Percentiles rank a stretch among this genome's conserved stretches.
Conservation (phyloP, 1,140 invertebrate species). For the Fopius arisanus region DNA sequence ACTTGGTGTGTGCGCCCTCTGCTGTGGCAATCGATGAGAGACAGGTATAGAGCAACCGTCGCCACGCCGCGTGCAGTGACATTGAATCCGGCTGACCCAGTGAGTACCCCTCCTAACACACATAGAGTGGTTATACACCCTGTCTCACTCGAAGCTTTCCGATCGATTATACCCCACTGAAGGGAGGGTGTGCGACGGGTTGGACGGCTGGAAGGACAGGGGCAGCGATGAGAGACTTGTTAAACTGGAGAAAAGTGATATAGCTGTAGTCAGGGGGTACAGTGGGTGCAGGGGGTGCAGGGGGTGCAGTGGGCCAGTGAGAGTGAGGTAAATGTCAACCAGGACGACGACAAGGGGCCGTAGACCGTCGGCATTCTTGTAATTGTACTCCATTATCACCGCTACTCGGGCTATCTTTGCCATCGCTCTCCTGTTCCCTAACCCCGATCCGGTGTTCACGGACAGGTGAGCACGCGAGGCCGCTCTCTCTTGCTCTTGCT, state of each 20-base stretch:
- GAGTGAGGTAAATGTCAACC: constrained; percentile 7
- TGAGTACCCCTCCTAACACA: constrained; percentile 12
- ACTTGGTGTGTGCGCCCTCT: constrained; percentile 1
- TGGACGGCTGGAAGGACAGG: neutral
- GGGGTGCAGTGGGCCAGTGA: neutral
- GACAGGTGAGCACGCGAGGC: constrained; percentile 34
- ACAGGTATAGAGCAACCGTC: neutral
- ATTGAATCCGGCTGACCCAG: constrained; percentile 40
- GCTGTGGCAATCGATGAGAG: constrained; percentile 8
- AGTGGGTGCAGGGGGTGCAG: no score
- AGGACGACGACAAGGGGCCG: constrained; percentile 17
- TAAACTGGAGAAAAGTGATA: neutral
- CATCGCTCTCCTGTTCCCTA: constrained; percentile 33
- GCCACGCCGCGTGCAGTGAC: constrained; percentile 23
- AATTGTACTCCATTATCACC: constrained; percentile 42
- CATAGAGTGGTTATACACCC: neutral
- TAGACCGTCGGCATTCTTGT: constrained; percentile 36
- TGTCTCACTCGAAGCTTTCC: neutral
- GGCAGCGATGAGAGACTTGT: constrained; percentile 6
- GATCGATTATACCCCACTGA: constrained; percentile 29
- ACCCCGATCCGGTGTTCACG: constrained; percentile 36
- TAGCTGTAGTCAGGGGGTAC: neutral
- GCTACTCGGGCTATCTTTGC: constrained; percentile 35
- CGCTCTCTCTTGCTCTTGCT: neutral
- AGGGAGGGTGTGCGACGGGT: neutral